Conservation (phyloP, 2,113 vertebrate species). For the Planiliza haematocheilus region DNA sequence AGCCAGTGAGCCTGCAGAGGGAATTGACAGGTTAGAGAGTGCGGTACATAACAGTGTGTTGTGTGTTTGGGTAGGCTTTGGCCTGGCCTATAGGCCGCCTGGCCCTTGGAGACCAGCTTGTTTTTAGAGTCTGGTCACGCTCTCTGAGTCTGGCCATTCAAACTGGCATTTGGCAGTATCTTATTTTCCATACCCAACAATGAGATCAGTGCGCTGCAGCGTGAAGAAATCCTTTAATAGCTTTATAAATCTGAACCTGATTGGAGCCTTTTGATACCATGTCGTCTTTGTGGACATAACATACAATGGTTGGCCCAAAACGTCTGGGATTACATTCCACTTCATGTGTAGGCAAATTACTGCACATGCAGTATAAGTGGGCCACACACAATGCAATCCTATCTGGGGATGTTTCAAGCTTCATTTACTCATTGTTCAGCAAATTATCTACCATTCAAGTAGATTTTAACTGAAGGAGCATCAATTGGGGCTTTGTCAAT, state of each 20-base stretch:
- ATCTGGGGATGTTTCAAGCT: neutral
- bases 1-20: neutral
- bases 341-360: slow-evolving; percentile 4
- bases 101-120: slow-evolving; percentile 31
- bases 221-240: slow-evolving; percentile 1
- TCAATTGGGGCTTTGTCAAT: neutral
- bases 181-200: slow-evolving; percentile 34
- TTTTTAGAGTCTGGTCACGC: slow-evolving; percentile 48
- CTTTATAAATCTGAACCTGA: slow-evolving; percentile 1
- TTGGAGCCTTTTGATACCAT: slow-evolving; percentile 14
- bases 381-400: neutral
- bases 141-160: slow-evolving; percentile 41
- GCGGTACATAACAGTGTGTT: no score
- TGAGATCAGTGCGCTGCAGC: slow-evolving; percentile 39
- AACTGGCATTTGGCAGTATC: slow-evolving; percentile 20
- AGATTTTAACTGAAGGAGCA: neutral
- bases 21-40: slow-evolving; percentile 26
- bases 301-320: neutral
- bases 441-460: neutral
- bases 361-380: neutral
- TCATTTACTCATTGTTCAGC: slow-evolving; percentile 12
- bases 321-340: neutral
- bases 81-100: neutral
- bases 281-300: neutral
- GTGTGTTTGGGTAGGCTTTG: slow-evolving; percentile 36